Evolutionary conservation across 2,113 vertebrate genomes (phyloP).

Genomic region (Colossoma macropomum): DNA sequence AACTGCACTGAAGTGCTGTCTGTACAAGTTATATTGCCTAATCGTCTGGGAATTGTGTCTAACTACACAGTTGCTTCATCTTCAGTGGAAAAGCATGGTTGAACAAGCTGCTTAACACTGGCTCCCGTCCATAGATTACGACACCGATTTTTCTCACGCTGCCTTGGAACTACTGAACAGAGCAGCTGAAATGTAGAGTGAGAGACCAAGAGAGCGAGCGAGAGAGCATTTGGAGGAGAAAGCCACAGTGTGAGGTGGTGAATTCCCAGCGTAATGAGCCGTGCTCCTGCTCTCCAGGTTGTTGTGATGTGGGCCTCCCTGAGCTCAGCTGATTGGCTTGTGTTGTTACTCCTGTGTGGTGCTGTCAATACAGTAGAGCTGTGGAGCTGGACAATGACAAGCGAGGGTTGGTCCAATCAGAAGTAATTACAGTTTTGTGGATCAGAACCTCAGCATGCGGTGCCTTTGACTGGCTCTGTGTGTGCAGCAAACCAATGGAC

Average conservation of each 20-base stretch:
- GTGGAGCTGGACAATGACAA: constrained; percentile 44
- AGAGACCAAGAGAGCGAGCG: background rate
- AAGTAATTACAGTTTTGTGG: constrained; percentile 45
- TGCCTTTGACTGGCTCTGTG: constrained; percentile 22
- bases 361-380: constrained; percentile 43
- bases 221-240: constrained; percentile 5
- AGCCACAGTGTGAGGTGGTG: background rate
- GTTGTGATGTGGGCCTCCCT: constrained; percentile 23
- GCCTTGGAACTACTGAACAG: background rate
- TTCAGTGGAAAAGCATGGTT: background rate
- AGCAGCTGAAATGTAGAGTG: background rate
- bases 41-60: background rate
- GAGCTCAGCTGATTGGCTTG: constrained; percentile 41
- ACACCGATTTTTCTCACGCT: background rate
- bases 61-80: background rate
- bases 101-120: background rate
- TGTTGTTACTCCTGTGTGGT: constrained; percentile 38
- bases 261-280: constrained; percentile 37
- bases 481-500: constrained; percentile 3
- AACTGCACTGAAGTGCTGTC: background rate
- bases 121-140: background rate
- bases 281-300: background rate
- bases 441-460: constrained; percentile 31
- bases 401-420: constrained; percentile 40
- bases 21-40: background rate